phyloP scores from a whole-genome alignment of 1,140 invertebrate genomes.

The Brachionus rotundiformis region DNA sequence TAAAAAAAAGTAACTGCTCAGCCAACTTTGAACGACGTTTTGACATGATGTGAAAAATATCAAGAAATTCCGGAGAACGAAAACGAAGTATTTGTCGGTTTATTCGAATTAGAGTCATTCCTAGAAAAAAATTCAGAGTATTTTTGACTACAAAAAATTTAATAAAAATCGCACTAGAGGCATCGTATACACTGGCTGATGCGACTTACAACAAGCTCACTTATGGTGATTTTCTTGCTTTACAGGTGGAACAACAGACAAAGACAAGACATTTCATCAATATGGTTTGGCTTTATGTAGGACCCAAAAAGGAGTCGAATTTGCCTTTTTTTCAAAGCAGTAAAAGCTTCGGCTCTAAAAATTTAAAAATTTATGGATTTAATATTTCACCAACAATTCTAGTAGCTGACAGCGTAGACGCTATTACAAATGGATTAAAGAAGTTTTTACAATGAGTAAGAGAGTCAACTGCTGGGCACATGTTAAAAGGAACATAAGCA shows the following conservation, averaged over 20 bases:
- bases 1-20: neutral
- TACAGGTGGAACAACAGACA: too few species aligned
- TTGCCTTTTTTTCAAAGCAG: neutral
- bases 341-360: too few species aligned
- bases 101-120: neutral
- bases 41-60: neutral
- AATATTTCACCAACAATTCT: too few species aligned
- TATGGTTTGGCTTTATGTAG: too few species aligned
- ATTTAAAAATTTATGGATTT: too few species aligned
- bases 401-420: too few species aligned
- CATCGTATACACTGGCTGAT: neutral
- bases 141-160: neutral
- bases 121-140: neutral
- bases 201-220: neutral
- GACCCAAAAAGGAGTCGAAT: too few species aligned
- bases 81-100: neutral
- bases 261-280: too few species aligned
- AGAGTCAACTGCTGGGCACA: too few species aligned
- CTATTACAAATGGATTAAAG: too few species aligned
- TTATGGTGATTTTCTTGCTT: neutral
- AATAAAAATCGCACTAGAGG: neutral
- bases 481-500: too few species aligned
- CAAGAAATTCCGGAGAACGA: neutral
- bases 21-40: neutral
- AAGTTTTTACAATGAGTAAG: too few species aligned